Evolutionary conservation across 2,113 vertebrate species (phyloP).

Genomic region (Oriolus oriolus): DNA sequence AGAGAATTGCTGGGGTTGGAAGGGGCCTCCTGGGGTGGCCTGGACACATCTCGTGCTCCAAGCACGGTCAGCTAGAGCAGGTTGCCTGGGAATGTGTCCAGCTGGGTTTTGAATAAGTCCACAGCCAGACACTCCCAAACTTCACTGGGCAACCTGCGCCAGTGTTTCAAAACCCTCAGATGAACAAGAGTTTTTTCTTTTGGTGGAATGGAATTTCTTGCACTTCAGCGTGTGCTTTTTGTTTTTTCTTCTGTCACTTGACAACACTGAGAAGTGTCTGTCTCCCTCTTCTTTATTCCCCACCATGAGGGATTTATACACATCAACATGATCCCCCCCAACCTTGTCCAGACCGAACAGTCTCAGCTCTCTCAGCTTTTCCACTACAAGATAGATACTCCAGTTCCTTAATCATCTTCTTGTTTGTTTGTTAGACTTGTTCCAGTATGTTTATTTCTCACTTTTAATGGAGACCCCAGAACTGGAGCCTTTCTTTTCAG

Average conservation of each 20-base stretch:
- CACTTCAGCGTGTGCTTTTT: not conserved
- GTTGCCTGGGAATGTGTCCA: not conserved
- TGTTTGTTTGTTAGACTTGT: not conserved
- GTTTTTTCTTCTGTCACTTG: not conserved
- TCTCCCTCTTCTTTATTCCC: not conserved
- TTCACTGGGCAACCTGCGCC: not conserved
- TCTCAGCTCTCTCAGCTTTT: not conserved
- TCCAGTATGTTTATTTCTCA: not conserved
- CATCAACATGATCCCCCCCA: not conserved
- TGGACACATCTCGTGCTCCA: not conserved
- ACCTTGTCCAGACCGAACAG: not conserved
- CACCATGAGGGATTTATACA: not conserved
- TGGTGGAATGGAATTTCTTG: not conserved
- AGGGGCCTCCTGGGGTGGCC: not conserved
- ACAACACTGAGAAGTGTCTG: not conserved
- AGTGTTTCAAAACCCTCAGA: fast-evolving
- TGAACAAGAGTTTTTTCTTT: not conserved
- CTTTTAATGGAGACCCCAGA: not conserved
- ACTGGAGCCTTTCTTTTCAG: not conserved
- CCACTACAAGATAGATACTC: not conserved
- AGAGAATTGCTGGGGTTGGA: not conserved
- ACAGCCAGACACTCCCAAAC: not conserved
- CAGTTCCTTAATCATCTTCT: not conserved
- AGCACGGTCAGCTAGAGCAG: not conserved
- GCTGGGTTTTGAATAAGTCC: not conserved